Base-by-base conservation (phyloP, 2,113 vertebrate genomes). In the Brachypteracias leptosomus region DNA sequence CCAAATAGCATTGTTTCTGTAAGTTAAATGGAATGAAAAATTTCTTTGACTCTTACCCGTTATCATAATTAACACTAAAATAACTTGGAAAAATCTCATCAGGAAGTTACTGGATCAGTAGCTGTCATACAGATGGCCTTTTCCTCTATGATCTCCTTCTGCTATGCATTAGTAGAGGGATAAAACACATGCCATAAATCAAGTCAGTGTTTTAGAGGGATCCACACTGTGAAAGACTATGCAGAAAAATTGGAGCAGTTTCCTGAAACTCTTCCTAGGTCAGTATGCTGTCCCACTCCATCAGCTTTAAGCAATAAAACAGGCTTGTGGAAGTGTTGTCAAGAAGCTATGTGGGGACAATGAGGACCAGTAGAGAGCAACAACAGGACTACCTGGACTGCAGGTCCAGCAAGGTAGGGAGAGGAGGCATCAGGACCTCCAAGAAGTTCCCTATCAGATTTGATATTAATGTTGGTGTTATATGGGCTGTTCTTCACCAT, bases 401-500 rank as follows among this genome's bases (percentile, higher is more conserved):
- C 84, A 49, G 16, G 46, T 59, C 14, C 74, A 38, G 22, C 16
- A n/a, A 28, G 16, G 14, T 36, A 57, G 13, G 38, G 20, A 21
- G 17, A 44, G 20, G 10, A 58, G 36, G 47, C 61, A 40, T 24
- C 20, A 59, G 42, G 20, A 24, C 21, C 33, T 75, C 52, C n/a
- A 29, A 49, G 42, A 54, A 58, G 22, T 71, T 44, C 42, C 40
- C 36, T 33, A 4, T 62, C 13, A 6, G 25, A 31, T 87, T 58
- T 68, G 16, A 3, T 63, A 2, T 58, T 58, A 17, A 19, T 61
- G 6, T 40, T 61, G 38, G 4, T 42, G 16, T 49, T 71, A n/a
- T 9, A 46, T 14, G n/a, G 24, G 26, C 0, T 0, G 4, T 75
- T 91, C 13, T 63, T 58, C 17, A 33, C 42, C 52, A 7, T 31